Conservation (phyloP, 2,113 vertebrate species). For the Ciconia maguari region DNA sequence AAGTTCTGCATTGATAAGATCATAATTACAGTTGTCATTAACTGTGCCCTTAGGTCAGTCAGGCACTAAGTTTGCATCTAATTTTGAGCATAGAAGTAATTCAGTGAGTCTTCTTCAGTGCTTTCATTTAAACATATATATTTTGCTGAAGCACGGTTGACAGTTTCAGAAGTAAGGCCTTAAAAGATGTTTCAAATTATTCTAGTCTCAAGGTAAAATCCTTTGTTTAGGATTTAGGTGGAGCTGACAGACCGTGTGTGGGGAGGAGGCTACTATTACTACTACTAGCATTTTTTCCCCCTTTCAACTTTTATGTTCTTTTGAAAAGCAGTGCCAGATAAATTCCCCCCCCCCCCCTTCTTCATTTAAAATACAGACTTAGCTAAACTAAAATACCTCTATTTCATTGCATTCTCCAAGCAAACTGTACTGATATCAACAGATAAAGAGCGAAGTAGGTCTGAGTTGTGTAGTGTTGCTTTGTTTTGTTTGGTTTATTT, state of each 20-base stretch:
- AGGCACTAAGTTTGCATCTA: background rate
- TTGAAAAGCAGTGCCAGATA: background rate
- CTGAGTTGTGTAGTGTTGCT: background rate
- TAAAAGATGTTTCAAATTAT: background rate
- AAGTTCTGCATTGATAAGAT: background rate
- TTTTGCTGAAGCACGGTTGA: background rate
- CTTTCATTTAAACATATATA: background rate
- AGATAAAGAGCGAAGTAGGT: background rate
- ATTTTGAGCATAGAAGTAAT: background rate
- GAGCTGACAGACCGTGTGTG: background rate
- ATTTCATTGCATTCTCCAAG: background rate
- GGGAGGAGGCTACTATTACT: background rate
- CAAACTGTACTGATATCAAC: background rate
- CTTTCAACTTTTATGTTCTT: background rate
- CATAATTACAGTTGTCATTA: slow-evolving; percentile 10
- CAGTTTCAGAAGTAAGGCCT: background rate
- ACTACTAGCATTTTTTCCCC: background rate
- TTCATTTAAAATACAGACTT: background rate
- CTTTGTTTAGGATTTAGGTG: background rate
- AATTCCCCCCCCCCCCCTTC: too few relatives aligned
- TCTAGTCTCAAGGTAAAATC: background rate
- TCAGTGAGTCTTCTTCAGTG: background rate
- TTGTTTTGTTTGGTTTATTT: background rate
- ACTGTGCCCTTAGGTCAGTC: slow-evolving; percentile 29
- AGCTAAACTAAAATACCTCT: background rate